phyloP scores from a whole-genome alignment of 2,113 vertebrate genomes.

The Vulpes vulpes region DNA sequence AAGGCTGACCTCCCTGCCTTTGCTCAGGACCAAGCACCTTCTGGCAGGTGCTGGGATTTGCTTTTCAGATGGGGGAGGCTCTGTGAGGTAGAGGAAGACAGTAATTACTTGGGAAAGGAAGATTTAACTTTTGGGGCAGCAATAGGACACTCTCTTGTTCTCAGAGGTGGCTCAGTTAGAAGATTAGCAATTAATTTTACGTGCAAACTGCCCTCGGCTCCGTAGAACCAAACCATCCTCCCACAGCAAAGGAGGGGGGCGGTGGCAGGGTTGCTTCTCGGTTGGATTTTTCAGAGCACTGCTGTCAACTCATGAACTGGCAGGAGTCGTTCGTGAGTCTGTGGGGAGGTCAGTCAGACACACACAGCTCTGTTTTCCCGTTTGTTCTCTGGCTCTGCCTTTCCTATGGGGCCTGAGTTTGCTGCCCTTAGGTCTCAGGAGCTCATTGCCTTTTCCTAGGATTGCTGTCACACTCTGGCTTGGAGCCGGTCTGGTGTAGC shows the following conservation, averaged over 20 bases:
- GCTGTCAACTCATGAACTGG: not conserved
- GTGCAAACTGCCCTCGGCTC: conserved; percentile 56
- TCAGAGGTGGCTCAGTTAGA: conserved; percentile 56
- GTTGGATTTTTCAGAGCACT: not conserved
- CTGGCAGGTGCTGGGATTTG: conserved; percentile 58
- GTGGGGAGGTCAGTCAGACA: not conserved
- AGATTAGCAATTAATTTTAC: conserved; percentile 73
- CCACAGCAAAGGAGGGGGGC: not conserved
- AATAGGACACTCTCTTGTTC: conserved; percentile 46
- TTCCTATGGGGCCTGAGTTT: not conserved
- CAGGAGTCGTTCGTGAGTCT: not conserved
- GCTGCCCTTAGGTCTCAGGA: not conserved
- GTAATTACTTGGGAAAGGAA: conserved; percentile 45
- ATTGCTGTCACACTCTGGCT: not conserved
- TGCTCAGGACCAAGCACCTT: conserved; percentile 67
- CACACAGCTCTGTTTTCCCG: not conserved
- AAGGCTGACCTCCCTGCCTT: conserved; percentile 65
- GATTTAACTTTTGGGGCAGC: conserved; percentile 38
- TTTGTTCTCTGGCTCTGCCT: not conserved
- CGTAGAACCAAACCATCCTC: conserved; percentile 7
- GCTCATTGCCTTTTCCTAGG: not conserved
- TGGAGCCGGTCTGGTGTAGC: not conserved
- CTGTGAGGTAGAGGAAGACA: conserved; percentile 51
- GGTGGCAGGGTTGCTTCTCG: not conserved
- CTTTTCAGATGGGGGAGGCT: conserved; percentile 53